phyloP scores from a whole-genome alignment of 2,113 vertebrate species.

The Vulpes ferrilata region DNA sequence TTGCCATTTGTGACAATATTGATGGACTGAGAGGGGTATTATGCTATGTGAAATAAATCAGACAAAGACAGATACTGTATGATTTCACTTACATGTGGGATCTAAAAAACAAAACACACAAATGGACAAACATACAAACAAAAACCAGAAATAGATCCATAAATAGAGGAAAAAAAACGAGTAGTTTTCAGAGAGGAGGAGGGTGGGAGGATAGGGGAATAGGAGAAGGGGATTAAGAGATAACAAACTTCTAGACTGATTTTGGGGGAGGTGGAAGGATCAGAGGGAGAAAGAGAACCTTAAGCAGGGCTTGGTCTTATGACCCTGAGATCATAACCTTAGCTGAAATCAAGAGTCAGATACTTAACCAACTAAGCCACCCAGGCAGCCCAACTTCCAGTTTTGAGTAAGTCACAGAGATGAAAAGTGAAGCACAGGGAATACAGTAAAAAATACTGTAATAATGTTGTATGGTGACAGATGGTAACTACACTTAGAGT shows the following conservation, averaged over 20 bases:
- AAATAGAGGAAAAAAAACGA: background rate
- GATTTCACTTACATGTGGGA: background rate
- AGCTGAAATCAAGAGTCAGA: background rate
- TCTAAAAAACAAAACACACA: background rate
- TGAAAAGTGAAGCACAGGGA: background rate
- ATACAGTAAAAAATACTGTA: background rate
- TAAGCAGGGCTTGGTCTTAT: background rate
- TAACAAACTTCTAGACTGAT: background rate
- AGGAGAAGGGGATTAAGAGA: background rate
- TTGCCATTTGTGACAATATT: background rate
- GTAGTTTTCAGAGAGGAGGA: background rate
- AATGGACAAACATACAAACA: background rate
- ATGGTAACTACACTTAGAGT: background rate
- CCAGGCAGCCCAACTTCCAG: background rate
- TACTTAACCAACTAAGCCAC: background rate
- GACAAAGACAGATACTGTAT: background rate
- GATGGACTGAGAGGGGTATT: background rate
- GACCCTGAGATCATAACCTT: background rate
- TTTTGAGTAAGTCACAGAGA: background rate
- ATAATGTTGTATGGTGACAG: background rate
- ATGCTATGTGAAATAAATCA: background rate
- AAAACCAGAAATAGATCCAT: background rate
- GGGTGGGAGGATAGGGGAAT: background rate
- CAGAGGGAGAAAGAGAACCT: background rate
- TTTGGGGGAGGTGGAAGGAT: background rate